Conservation (phyloP, 2,113 vertebrate species). For the Aldabrachelys gigantea region DNA sequence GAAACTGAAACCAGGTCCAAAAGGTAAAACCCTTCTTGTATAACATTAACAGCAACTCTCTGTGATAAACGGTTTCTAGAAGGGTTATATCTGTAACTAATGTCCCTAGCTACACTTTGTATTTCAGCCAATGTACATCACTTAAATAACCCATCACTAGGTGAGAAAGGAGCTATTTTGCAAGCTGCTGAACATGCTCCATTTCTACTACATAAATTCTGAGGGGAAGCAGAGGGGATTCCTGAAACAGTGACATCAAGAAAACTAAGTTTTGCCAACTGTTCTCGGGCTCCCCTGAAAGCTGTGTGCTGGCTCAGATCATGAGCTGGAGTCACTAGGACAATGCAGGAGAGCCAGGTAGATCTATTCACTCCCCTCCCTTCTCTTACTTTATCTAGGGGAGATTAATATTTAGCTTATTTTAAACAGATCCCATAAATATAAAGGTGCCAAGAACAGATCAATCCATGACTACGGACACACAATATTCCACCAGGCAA, state of each 20-base stretch:
- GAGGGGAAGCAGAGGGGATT: accelerated
- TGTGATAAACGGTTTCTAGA: neutral
- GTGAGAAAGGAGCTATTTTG: neutral
- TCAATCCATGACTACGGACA: neutral
- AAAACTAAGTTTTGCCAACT: neutral
- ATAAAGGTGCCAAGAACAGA: neutral
- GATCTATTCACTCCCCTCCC: neutral
- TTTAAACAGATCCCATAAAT: neutral
- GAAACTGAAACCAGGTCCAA: neutral
- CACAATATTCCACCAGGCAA: neutral
- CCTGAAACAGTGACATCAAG: neutral
- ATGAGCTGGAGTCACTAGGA: neutral
- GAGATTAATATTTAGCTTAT: neutral
- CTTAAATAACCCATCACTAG: conserved; percentile 8
- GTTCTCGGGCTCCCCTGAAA: neutral
- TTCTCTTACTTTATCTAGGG: neutral
- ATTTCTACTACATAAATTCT: neutral
- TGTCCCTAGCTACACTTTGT: neutral
- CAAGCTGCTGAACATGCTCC: neutral
- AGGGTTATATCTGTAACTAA: neutral
- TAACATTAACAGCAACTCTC: conserved; percentile 14
- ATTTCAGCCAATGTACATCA: neutral
- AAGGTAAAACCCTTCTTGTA: neutral
- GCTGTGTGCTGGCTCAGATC: neutral
- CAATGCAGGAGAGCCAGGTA: conserved; percentile 15